Evolutionary conservation across 2,113 vertebrate species (phyloP).

Genomic region (Micronycteris hirsuta): DNA sequence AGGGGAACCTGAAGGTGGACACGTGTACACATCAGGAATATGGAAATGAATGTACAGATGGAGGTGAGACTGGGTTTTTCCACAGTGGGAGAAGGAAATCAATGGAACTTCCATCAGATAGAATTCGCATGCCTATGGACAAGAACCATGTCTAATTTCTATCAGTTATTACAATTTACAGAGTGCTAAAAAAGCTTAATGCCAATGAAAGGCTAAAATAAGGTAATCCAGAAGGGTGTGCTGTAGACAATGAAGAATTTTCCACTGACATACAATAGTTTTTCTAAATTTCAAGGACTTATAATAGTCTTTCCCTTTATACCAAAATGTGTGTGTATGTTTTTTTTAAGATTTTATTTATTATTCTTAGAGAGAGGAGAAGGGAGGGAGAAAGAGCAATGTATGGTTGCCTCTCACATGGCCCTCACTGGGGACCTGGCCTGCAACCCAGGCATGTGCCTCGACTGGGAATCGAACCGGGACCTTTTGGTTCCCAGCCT

Average conservation of each 20-base stretch:
- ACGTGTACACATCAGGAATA: background rate
- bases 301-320: background rate
- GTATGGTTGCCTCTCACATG: too few species aligned
- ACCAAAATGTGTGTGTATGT: background rate
- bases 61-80: background rate
- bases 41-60: background rate
- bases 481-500: too few species aligned
- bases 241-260: background rate
- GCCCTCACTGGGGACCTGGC: too few species aligned
- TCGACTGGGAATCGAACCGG: too few species aligned
- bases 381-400: too few species aligned
- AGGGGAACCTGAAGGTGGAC: background rate
- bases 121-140: background rate
- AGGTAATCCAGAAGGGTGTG: background rate
- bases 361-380: too few species aligned
- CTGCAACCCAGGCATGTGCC: too few species aligned
- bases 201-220: background rate
- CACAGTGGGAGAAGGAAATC: background rate
- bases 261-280: background rate
- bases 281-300: background rate
- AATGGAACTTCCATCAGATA: background rate
- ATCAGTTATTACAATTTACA: background rate
- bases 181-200: background rate
- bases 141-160: background rate
- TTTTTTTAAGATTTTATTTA: too few species aligned